A percentile compares a stretch with the other conserved stretches of the same genome.
phyloP scores from a whole-genome alignment of 2,797 vertebrate species.

The Pipistrellus nathusii region DNA sequence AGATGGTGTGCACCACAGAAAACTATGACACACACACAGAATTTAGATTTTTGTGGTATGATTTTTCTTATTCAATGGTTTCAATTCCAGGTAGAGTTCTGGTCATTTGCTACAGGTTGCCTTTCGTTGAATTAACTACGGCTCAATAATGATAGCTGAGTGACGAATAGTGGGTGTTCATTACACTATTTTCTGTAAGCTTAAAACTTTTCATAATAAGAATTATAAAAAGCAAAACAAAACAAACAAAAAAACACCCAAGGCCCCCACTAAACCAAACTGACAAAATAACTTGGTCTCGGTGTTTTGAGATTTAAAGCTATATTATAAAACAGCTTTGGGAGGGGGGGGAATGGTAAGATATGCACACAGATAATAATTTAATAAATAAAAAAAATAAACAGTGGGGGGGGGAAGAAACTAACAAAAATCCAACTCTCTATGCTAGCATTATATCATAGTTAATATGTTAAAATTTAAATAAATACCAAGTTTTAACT shows the following conservation, averaged over 20 bases:
- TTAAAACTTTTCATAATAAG: constrained; percentile 52
- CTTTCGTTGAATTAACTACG: background rate
- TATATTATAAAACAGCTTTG: background rate
- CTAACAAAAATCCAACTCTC: too few species aligned
- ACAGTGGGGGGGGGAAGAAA: too few species aligned
- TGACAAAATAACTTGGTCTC: background rate
- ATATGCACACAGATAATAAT: too few species aligned
- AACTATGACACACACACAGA: background rate
- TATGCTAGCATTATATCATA: too few species aligned
- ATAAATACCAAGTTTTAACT: too few species aligned
- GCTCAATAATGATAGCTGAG: background rate
- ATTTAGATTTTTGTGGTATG: background rate
- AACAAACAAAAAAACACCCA: background rate
- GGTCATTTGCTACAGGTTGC: background rate
- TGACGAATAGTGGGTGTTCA: background rate
- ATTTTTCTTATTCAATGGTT: background rate
- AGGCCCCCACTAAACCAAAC: constrained; percentile 33
- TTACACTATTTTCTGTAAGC: background rate
- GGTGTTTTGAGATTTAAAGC: constrained; percentile 21
- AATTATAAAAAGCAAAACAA: background rate
- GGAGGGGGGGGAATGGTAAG: too few species aligned
- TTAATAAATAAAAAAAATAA: too few species aligned
- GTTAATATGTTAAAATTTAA: too few species aligned
- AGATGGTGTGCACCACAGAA: background rate
- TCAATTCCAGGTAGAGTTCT: background rate